Base-by-base conservation (phyloP, 2,797 vertebrate genomes). In the Phalloptychus januarius region DNA sequence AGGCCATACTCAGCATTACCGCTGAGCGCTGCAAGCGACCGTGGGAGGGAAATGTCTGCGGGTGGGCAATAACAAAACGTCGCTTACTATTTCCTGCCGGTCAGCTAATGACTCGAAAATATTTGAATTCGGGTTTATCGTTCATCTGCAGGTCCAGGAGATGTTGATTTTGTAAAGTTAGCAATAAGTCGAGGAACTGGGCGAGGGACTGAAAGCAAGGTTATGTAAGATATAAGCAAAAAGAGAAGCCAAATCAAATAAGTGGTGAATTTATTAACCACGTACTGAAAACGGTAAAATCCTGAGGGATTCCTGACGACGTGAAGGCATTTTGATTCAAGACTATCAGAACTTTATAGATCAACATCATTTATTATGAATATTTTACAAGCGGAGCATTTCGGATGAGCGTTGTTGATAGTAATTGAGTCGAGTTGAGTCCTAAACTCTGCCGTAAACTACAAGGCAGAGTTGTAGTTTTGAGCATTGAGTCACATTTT, bases 1-100 rank as follows among this genome's bases (percentile, higher is more conserved):
- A 79, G 79, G 86, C 80, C 86, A 79, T 77, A 87, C 83, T 88
- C 79, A 71, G 63, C 58, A 52, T 80, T 75, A 61, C 56, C 18
- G 5, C 2, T 6, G 33, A 70, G 80, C 67, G 81, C 86, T 83
- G 82, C 77, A 78, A 76, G 78, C 74, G 48, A 75, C 10, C 6
- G 12, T 83, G 73, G 31, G 36, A 25, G 28, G 54, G 7, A 71
- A 71, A 72, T 44, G 33, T 82, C 40, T 77, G 74, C 61, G 65
- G 84, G 82, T 77, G 87, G 76, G 67, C 56, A 15, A 75, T 72
- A 81, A 79, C 79, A 65, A 76, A 75, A 79, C 2, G 56, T 36
- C 54, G 76, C 50, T 48, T 58, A 50, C 36, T 2, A 3, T 79
- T 86, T 82, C 72, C 74, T 79, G 48, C 38, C 16, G 67, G 45